Conservation (phyloP, 2,888 invertebrate genomes). For the Drosophila aldrichi region DNA sequence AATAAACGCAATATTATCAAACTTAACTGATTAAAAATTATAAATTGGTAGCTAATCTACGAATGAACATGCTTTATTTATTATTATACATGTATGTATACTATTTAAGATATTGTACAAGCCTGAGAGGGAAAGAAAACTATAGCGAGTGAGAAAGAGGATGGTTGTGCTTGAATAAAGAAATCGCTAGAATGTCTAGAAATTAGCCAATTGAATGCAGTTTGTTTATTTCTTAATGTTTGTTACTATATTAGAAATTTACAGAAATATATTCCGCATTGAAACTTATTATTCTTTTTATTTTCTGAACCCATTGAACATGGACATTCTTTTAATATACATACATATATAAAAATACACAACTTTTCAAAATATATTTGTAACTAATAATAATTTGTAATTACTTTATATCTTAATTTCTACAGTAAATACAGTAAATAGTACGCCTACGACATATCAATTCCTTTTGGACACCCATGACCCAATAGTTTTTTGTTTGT, state of each 20-base stretch:
- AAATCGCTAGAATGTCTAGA: neutral
- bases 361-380: neutral
- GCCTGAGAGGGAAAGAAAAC: neutral
- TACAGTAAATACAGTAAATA: neutral
- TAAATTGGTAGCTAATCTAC: slow-evolving; percentile 9
- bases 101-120: neutral
- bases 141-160: neutral
- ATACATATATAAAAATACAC: neutral
- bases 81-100: neutral
- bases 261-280: neutral
- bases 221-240: neutral
- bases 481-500: neutral
- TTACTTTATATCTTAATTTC: neutral
- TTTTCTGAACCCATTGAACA: neutral
- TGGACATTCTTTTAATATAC: neutral
- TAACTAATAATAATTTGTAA: too few relatives aligned
- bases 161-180: neutral
- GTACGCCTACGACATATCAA: neutral
- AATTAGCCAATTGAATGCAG: neutral
- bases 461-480: neutral
- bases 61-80: neutral
- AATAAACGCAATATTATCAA: slow-evolving; percentile 1
- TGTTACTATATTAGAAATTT: too few relatives aligned
- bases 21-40: slow-evolving; percentile 4
- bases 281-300: neutral